Base-by-base conservation (phyloP, 2,113 vertebrate genomes). In the Charadrius vociferus region DNA sequence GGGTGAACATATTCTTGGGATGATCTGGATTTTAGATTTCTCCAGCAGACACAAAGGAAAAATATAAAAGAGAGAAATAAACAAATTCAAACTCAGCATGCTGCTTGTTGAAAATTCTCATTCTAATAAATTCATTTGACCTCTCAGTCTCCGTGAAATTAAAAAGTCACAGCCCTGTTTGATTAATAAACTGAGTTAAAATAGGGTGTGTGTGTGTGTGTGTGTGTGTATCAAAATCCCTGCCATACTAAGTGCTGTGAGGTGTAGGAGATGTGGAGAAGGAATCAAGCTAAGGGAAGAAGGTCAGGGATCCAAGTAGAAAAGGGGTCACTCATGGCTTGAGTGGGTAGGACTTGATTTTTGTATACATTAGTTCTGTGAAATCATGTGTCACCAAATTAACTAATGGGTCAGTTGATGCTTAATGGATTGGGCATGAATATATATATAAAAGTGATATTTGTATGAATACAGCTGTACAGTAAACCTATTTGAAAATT, bases 1-100 rank as follows among this genome's bases (percentile, higher is more conserved):
- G 73, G 82, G 93, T 96, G 93, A 97, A 96, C 77, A 75, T 93
- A 97, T 92, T 97, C 86, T 93, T 95, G 81, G 95, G 55, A 95
- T 97, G 95, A 97, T 97, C 81, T 97, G 95, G 95, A 91, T 96
- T 97, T 98, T 94, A 94, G 68, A 96, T 96, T 96, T 87, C 78
- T 95, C 47, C 80, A 49, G 53, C 95, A 63, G 55, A 80, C 1
- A 6, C 74, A 95, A 91, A 91, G 29, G 41, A 23, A 82, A 88
- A 96, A 63, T 74, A 92, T 52, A 50, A 95, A 92, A 96, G 90
- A 96, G 53, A 68, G 50, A 34, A 72, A 86, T 89, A 96, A 93
- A 90, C 86, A 95, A 95, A 90, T 87, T 91, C 58, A 39, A 88
- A 49, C 32, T 70, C 75, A 49, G 52, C 61, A 45, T 95, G 72